Evolutionary conservation across 2,797 vertebrate genomes (phyloP).

Genomic region (Notamacropus eugenii): DNA sequence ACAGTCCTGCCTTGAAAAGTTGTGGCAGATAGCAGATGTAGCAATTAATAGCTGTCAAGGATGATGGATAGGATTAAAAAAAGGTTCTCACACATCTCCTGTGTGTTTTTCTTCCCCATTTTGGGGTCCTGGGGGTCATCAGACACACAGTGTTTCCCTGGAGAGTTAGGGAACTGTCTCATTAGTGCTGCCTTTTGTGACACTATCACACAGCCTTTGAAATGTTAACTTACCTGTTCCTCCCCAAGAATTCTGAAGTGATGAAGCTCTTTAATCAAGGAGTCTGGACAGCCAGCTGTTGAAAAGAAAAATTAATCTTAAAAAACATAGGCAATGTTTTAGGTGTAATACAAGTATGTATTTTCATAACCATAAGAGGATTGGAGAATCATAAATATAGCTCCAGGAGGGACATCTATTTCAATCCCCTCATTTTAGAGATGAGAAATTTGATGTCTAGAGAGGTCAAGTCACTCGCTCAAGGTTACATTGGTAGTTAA

Average conservation of each 20-base stretch:
- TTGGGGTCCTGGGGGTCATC: constrained; percentile 72
- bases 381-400: not conserved
- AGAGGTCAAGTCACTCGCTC: not conserved
- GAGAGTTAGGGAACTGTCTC: constrained; percentile 76
- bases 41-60: constrained; percentile 85
- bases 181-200: constrained; percentile 80
- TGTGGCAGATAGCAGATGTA: constrained; percentile 84
- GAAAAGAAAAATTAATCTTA: constrained; percentile 70
- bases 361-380: not conserved
- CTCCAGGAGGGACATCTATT: not conserved
- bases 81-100: constrained; percentile 42
- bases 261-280: constrained; percentile 94
- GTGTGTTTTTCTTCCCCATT: constrained; percentile 41
- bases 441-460: not conserved
- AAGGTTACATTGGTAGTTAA: not conserved
- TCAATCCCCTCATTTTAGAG: not conserved
- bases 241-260: constrained; percentile 94
- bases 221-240: constrained; percentile 90
- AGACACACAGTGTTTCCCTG: constrained; percentile 72
- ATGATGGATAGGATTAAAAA: constrained; percentile 81
- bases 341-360: accelerated
- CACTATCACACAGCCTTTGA: constrained; percentile 54
- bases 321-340: constrained; percentile 4
- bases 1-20: constrained; percentile 60
- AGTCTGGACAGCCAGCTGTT: constrained; percentile 91